A percentile compares a stretch with the other conserved stretches of the same genome.
Evolutionary conservation across 2,888 invertebrate species (phyloP).

Genomic region (Acrobasis suavella): DNA sequence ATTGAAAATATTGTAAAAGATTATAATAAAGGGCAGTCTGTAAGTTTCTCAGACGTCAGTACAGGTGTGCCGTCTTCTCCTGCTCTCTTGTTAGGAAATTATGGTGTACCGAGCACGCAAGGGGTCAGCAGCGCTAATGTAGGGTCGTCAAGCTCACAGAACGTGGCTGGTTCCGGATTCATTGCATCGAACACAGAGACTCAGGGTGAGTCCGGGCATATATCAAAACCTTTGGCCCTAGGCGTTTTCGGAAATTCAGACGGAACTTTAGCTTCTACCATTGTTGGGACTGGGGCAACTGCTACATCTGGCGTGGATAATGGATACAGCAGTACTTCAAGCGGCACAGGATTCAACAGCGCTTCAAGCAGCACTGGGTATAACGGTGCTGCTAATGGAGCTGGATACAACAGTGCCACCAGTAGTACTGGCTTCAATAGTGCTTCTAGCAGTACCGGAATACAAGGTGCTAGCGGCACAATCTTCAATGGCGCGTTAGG

Average conservation of each 20-base stretch:
- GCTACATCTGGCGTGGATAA: constrained; percentile 1
- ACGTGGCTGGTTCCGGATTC: constrained; percentile 13
- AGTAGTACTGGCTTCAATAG: constrained; percentile 2
- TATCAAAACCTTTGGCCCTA: constrained; percentile 3
- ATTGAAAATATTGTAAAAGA: constrained; percentile 73
- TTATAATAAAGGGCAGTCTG: constrained; percentile 50
- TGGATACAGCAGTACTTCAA: neutral
- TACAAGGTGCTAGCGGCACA: neutral
- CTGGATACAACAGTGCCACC: constrained; percentile 3
- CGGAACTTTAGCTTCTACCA: constrained; percentile 4
- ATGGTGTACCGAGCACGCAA: neutral
- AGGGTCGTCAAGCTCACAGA: neutral
- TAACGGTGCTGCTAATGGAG: neutral
- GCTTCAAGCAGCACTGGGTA: neutral
- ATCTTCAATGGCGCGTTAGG: neutral
- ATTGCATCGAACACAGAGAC: constrained; percentile 7
- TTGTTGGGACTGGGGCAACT: neutral
- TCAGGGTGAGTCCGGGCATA: neutral
- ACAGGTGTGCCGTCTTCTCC: constrained; percentile 15
- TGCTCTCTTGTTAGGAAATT: neutral
- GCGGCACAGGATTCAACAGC: neutral
- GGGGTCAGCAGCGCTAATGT: neutral
- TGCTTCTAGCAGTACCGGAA: neutral
- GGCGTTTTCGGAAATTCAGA: neutral
- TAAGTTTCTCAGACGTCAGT: constrained; percentile 27